Evolutionary conservation across 2,888 invertebrate genomes (phyloP), one percentile per base, ranked within the genome.

Genomic region (Perizoma flavofasciatum): DNA sequence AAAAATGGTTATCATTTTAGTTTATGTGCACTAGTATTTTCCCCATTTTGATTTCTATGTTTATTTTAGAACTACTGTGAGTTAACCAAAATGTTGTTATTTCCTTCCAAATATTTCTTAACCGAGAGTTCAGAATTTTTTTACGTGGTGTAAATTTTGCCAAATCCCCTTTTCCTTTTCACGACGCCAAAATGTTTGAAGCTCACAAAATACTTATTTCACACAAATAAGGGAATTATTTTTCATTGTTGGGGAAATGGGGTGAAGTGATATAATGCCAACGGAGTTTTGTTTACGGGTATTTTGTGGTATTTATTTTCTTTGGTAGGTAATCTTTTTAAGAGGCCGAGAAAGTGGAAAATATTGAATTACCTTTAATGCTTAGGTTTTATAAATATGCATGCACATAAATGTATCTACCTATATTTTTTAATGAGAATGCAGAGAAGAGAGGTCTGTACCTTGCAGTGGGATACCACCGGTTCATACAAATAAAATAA

Each of bases 241-340:
- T 67, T 56, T 63, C 57, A 65, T 66, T 67, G 66, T 67, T 60
- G 50, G 49, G 49, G 56, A 61, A 69, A 70, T 69, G 64, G 59
- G 65, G 68, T 61, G 56, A 64, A 67, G 63, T 67, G 65, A 67
- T 69, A 67, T 63, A 64, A 66, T 62, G 64, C 63, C 59, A 60
- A 53, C 55, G 53, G 57, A 49, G 46, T 55, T 53, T 61, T 60
- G 46, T 59, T 56, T 59, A 63, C 55, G 56, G 46, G 37, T 41
- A 49, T 49, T 55, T 51, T 52, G 33, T 33, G 46, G 11, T 37
- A 48, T 57, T 61, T 61, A 41, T 56, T 48, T 51, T 53, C 8
- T 22, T 46, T 41, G 35, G 37, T 41, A 34, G n/a, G 44, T 40
- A 46, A 53, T 40, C 39, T 47, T 46, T 39, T 33, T 33, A 53